These are phyloP conservation scores for Biston betularia DNA, from an alignment of 2,888 invertebrate genomes.

Conservation along the genomic window DNA sequence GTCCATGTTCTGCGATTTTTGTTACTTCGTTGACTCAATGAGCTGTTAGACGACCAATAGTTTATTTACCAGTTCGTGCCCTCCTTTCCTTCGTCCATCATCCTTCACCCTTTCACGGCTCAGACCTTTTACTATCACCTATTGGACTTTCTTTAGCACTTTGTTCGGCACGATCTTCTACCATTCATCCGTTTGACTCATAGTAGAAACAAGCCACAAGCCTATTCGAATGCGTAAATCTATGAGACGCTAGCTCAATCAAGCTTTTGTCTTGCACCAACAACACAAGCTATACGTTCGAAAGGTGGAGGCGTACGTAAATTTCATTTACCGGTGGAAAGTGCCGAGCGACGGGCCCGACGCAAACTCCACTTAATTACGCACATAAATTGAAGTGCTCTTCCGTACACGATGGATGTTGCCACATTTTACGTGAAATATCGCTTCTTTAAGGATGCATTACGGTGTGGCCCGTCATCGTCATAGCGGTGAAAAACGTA, in stretches of 20 bases:
- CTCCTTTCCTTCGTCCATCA: too few species aligned
- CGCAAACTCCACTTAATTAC: constrained; percentile 86
- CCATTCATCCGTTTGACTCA: too few species aligned
- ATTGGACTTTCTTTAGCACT: too few species aligned
- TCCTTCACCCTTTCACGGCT: too few species aligned
- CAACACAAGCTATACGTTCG: constrained; percentile 67
- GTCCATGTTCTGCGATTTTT: too few species aligned
- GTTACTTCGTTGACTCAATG: too few species aligned
- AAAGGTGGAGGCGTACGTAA: constrained; percentile 82
- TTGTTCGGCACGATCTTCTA: too few species aligned
- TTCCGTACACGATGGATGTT: constrained; percentile 77
- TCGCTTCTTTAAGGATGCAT: constrained; percentile 55
- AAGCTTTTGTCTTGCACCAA: constrained; percentile 53
- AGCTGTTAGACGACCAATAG: too few species aligned
- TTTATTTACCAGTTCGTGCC: too few species aligned
- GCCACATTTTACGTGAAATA: constrained; percentile 77
- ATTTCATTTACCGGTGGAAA: constrained; percentile 84
- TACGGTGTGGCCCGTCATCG: constrained; percentile 23
- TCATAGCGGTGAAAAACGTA: constrained; percentile 3
- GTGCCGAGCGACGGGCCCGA: constrained; percentile 79
- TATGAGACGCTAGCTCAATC: too few species aligned
- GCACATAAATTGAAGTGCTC: constrained; percentile 85
- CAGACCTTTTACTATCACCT: too few species aligned
- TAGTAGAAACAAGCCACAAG: not conserved
- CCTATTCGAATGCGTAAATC: not conserved